These are phyloP conservation scores for Vireo altiloquus DNA, from an alignment of 2,113 vertebrate species.

Conservation along the genomic window DNA sequence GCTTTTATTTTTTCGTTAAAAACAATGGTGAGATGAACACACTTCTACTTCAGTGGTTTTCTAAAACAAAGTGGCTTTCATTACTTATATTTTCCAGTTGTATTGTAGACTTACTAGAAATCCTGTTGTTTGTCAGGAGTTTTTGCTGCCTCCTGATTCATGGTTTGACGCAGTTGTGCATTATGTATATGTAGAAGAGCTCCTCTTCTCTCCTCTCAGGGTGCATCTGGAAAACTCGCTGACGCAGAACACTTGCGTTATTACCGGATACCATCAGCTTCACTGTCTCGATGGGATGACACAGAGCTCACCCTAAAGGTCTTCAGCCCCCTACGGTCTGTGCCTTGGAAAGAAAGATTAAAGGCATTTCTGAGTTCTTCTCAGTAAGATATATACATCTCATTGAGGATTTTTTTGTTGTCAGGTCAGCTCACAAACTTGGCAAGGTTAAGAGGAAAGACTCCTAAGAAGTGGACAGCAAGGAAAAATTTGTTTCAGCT, in stretches of 20 bases:
- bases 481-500: background rate
- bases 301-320: background rate
- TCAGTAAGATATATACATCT: background rate
- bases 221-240: background rate
- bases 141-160: background rate
- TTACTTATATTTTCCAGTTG: background rate
- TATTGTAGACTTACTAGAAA: background rate
- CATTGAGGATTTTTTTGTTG: background rate
- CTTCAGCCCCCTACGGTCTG: background rate
- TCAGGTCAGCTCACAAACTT: background rate
- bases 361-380: background rate
- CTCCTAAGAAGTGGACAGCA: background rate
- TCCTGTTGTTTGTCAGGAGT: background rate
- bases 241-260: background rate
- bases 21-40: background rate
- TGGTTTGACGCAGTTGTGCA: background rate
- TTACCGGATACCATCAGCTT: background rate
- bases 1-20: background rate
- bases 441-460: background rate
- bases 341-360: background rate
- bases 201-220: background rate
- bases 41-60: background rate
- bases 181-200: background rate
- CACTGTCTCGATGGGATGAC: fast-evolving
- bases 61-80: background rate